Evolutionary conservation across 2,113 vertebrate genomes (phyloP), one percentile per base, ranked within the genome.

Genomic region (Poecilia latipinna): DNA sequence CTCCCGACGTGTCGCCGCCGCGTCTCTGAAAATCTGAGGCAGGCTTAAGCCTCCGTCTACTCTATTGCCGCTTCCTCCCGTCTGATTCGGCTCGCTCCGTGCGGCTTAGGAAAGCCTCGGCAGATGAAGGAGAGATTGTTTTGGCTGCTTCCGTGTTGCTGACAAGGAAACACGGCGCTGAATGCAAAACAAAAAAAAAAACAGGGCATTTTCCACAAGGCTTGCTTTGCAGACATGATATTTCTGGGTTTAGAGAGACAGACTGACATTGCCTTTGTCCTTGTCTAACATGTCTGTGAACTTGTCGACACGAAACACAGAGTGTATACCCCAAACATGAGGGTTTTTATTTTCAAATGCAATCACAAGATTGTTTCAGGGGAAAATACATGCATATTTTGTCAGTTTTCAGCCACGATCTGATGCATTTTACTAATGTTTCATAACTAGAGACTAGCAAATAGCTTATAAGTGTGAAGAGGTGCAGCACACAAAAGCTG

Each of bases 211-310:
- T 89, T 88, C 31, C 1, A 73, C 72, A n/a, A 29, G 70, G 65
- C 74, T 79, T 51, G 68, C 74, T 79, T 60, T 61, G 61, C 72
- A 32, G 57, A 68, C 60, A 44, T 6, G 74, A 61, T 75, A 79
- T 35, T 64, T 63, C 44, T 74, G 65, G 79, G 76, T 83, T 85
- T 83, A 66, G 70, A 68, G 73, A 79, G 65, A 28, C 8, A 48
- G 28, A 8, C 65, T 54, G 57, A 33, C 71, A 70, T 61, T 66
- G n/a, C 51, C 61, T 57, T 74, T 67, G 64, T 73, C 61, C 64
- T 78, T 82, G 80, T 86, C 82, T 83, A 79, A 89, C 89, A 87
- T 82, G 74, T 76, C 84, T 79, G 70, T 57, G 4, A 82, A 85
- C 78, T 81, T 85, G 80, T 91, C 82, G 77, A 78, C 80, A 79